phyloP scores from a whole-genome alignment of 2,888 invertebrate genomes.

The Platypus cylindrus region DNA sequence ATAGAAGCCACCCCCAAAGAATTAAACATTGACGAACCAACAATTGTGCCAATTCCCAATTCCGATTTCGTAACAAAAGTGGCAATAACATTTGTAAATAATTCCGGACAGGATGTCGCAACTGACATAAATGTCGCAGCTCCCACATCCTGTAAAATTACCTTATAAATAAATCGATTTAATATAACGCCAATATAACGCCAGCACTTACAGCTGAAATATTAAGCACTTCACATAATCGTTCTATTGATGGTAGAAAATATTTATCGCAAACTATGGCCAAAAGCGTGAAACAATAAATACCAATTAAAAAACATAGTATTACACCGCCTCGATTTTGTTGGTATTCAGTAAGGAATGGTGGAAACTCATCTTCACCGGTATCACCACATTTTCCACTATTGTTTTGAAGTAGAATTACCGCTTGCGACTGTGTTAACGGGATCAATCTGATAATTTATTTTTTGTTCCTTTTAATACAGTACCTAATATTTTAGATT shows the following conservation, averaged over 20 bases:
- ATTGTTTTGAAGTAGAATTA: not conserved
- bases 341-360: conserved; percentile 49
- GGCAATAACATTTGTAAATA: conserved; percentile 84
- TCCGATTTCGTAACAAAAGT: conserved; percentile 73
- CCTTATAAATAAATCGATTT: not conserved
- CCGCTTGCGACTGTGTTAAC: conserved; percentile 7
- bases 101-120: conserved; percentile 88
- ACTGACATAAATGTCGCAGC: conserved; percentile 96
- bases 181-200: not conserved
- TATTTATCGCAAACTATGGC: conserved; percentile 87
- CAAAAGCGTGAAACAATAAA: conserved; percentile 75
- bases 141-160: conserved; percentile 62
- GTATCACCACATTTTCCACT: not conserved
- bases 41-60: conserved; percentile 77
- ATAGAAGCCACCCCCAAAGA: conserved; percentile 73
- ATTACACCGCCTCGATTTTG: conserved; percentile 65
- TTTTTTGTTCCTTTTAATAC: no score
- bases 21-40: conserved; percentile 80
- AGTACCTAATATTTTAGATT: no score
- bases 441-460: conserved; percentile 11
- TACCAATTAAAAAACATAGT: conserved; percentile 59
- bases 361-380: conserved; percentile 43
- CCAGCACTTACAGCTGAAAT: conserved; percentile 47
- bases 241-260: conserved; percentile 80
- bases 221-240: conserved; percentile 68